Conservation (phyloP, 2,888 invertebrate species). For the Parascotia fuliginaria region DNA sequence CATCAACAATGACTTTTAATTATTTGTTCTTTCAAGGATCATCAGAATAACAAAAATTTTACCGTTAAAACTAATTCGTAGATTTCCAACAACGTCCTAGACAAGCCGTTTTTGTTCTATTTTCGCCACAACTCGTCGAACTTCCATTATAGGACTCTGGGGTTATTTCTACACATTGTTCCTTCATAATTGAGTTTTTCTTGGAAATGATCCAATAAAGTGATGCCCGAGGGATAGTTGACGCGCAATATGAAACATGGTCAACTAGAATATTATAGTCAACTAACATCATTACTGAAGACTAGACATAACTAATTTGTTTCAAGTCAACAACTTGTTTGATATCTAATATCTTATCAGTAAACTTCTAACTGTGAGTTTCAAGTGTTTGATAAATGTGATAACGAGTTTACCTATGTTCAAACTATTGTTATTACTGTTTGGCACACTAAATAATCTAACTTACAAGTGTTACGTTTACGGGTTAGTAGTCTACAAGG, state of each 20-base stretch:
- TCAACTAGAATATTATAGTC: no score
- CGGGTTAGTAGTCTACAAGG: no score
- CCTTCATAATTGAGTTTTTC: constrained; percentile 68
- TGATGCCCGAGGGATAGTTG: constrained; percentile 50
- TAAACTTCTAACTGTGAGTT: no score
- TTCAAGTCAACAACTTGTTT: background rate
- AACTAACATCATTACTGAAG: constrained; percentile 43
- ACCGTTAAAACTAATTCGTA: no score
- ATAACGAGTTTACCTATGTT: background rate
- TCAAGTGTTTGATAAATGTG: background rate
- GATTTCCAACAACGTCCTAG: constrained; percentile 26
- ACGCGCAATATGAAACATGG: constrained; percentile 39
- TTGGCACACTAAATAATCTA: background rate
- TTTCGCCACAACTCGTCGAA: constrained; percentile 43
- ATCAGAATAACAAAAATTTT: no score
- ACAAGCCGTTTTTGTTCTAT: constrained; percentile 12
- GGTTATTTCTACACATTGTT: constrained; percentile 58
- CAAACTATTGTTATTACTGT: background rate
- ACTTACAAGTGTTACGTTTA: background rate
- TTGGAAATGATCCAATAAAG: constrained; percentile 71
- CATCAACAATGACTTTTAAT: no score
- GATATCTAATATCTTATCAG: background rate
- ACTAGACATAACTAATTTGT: constrained; percentile 14
- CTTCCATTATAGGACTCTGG: constrained; percentile 48
- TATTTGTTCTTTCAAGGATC: no score